These are phyloP conservation scores for Gracilinanus agilis DNA, from an alignment of 2,113 vertebrate species.

Conservation along the genomic window DNA sequence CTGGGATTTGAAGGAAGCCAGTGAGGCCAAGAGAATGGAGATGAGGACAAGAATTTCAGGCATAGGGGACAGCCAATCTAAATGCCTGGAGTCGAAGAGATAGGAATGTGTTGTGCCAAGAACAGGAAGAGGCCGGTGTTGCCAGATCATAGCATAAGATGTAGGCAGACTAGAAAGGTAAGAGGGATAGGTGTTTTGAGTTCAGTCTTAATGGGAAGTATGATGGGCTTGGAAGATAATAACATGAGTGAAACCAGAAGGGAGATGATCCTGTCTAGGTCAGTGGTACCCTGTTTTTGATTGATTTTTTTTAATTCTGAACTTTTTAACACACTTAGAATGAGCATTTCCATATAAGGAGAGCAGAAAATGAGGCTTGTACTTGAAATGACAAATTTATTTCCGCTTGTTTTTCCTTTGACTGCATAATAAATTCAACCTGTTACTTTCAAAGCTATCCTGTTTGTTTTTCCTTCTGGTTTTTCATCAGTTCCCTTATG, in stretches of 20 bases:
- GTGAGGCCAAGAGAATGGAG: not conserved
- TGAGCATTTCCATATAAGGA: not conserved
- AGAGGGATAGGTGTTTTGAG: not conserved
- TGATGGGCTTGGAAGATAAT: not conserved
- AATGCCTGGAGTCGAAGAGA: not conserved
- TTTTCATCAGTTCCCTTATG: not conserved
- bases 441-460: not conserved
- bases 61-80: not conserved
- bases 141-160: not conserved
- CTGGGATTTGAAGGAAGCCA: not conserved
- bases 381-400: not conserved
- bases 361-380: not conserved
- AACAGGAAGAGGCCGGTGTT: not conserved
- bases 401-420: not conserved
- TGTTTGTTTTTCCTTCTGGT: not conserved
- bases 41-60: not conserved
- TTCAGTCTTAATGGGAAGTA: not conserved
- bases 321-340: not conserved
- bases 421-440: conserved; percentile 2
- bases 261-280: not conserved
- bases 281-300: not conserved
- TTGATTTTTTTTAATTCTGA: not conserved
- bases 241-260: not conserved
- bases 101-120: not conserved
- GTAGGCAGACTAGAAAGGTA: not conserved